These are phyloP conservation scores for Andrena dorsata DNA, from an alignment of 2,888 invertebrate species.

Conservation along the genomic window DNA sequence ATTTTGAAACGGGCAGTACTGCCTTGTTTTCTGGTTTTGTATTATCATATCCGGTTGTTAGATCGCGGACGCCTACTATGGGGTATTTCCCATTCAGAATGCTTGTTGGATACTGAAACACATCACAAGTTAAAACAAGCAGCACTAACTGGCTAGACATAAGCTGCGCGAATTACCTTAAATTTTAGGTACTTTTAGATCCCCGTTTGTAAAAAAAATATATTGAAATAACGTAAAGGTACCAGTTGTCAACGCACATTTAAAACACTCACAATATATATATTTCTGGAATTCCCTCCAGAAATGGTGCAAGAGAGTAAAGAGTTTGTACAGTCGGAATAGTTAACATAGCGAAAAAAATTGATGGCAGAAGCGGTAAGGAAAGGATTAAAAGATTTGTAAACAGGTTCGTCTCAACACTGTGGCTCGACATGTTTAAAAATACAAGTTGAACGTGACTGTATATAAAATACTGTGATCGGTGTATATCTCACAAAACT, in stretches of 20 bases:
- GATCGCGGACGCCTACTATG: constrained; percentile 92
- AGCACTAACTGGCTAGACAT: neutral
- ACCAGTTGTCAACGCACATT: neutral
- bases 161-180: neutral
- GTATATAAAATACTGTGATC: neutral
- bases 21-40: constrained; percentile 90
- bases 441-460: neutral
- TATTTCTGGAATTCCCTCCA: constrained; percentile 69
- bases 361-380: constrained; percentile 79
- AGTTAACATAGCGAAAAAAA: constrained; percentile 78
- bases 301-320: constrained; percentile 80
- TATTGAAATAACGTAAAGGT: neutral
- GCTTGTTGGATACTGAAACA: constrained; percentile 89
- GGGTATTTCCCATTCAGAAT: constrained; percentile 88
- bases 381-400: constrained; percentile 75
- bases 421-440: neutral
- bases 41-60: constrained; percentile 95
- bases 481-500: neutral
- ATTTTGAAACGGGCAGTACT: constrained; percentile 88
- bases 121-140: neutral
- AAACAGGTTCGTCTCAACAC: constrained; percentile 17
- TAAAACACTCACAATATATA: constrained; percentile 46
- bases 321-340: constrained; percentile 80
- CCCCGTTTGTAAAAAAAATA: neutral
- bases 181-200: neutral